These are phyloP conservation scores for Drosophila leontia DNA, from an alignment of 1,140 invertebrate species.

Conservation along the genomic window DNA sequence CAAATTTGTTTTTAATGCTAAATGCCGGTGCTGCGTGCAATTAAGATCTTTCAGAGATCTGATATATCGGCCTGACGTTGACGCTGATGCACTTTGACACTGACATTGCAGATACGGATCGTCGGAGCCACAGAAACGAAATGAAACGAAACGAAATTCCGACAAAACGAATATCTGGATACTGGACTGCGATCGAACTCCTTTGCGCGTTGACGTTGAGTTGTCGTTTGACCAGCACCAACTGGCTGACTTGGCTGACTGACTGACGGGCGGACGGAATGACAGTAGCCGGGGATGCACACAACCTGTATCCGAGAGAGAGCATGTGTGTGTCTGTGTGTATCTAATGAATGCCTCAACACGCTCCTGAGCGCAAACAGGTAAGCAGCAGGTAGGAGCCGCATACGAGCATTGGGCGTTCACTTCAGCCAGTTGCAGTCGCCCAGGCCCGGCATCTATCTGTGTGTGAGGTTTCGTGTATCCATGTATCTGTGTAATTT, in stretches of 20 bases:
- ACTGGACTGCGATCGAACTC: slow-evolving; percentile 45
- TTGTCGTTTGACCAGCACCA: slow-evolving; percentile 61
- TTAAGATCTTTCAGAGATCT: slow-evolving; percentile 59
- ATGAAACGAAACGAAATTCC: slow-evolving; percentile 22
- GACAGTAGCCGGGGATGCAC: slow-evolving; percentile 53
- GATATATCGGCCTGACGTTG: slow-evolving; percentile 57
- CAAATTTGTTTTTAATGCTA: slow-evolving; percentile 50
- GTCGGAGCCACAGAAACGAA: slow-evolving; percentile 3
- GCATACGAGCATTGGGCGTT: slow-evolving; percentile 69
- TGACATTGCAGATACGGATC: slow-evolving; percentile 78
- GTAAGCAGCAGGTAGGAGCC: slow-evolving; percentile 60
- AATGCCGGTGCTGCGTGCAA: slow-evolving; percentile 47
- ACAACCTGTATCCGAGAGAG: slow-evolving; percentile 27
- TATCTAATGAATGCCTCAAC: slow-evolving; percentile 78
- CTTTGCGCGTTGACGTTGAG: slow-evolving; percentile 72
- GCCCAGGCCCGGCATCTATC: slow-evolving; percentile 8
- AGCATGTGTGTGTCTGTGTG: slow-evolving; percentile 25
- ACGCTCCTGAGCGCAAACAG: slow-evolving; percentile 74
- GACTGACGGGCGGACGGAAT: slow-evolving; percentile 40
- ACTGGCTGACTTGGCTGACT: slow-evolving; percentile 28
- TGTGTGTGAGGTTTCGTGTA: slow-evolving; percentile 7
- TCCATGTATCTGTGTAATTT: slow-evolving; percentile 59
- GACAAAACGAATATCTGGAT: slow-evolving; percentile 40
- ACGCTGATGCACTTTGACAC: slow-evolving; percentile 69
- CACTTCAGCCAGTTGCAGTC: slow-evolving; percentile 68